These are phyloP conservation scores for Mus spretus DNA, from an alignment of 2,797 vertebrate genomes.

Conservation along the genomic window DNA sequence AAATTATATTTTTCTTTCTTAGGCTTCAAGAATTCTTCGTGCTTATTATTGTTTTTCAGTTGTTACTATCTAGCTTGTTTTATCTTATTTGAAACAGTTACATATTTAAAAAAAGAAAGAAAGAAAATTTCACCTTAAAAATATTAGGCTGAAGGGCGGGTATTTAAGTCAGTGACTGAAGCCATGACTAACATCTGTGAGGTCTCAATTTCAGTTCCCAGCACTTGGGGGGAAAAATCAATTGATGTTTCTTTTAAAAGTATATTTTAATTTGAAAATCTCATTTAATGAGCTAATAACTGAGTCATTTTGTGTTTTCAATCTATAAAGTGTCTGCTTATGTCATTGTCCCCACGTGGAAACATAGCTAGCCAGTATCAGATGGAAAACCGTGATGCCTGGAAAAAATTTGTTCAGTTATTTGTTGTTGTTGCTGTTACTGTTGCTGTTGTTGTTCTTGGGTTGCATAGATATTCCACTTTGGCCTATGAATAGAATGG, in stretches of 20 bases:
- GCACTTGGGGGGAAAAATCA: not conserved
- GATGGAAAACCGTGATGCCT: not conserved
- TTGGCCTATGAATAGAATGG: not conserved
- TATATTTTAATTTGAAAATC: constrained; percentile 56
- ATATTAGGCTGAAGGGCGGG: not conserved
- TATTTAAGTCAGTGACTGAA: not conserved
- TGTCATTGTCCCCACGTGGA: constrained; percentile 24
- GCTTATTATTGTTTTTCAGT: constrained; percentile 20
- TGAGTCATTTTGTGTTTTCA: not conserved
- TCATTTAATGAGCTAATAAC: constrained; percentile 36
- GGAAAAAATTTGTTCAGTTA: not conserved
- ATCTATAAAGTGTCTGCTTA: not conserved
- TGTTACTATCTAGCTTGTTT: constrained; percentile 48
- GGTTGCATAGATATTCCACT: not conserved
- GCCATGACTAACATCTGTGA: not conserved
- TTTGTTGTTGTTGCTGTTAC: not conserved
- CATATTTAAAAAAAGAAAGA: not conserved
- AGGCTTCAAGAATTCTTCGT: constrained; percentile 33
- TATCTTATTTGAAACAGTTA: constrained; percentile 12
- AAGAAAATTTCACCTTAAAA: not conserved
- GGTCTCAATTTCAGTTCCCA: not conserved
- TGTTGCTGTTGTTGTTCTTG: not conserved
- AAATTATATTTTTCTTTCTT: constrained; percentile 62
- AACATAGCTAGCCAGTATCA: not conserved
- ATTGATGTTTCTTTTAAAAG: not conserved